phyloP scores from a whole-genome alignment of 1,140 invertebrate species.

The Oreohelix idahoensis region DNA sequence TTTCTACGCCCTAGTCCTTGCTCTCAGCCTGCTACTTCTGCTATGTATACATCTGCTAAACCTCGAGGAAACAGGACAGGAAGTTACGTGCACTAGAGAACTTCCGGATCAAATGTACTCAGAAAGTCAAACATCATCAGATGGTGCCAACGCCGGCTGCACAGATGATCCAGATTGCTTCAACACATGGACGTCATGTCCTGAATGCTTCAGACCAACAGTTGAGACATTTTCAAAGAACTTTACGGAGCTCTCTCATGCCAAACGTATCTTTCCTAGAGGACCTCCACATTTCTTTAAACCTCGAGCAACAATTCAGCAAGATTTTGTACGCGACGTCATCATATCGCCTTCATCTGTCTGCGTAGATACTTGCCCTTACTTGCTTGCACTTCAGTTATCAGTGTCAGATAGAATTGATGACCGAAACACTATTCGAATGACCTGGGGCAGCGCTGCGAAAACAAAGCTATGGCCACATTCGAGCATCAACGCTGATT shows the following conservation, averaged over 20 bases:
- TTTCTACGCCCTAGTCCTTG: neutral
- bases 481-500: neutral
- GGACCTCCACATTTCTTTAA: neutral
- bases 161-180: neutral
- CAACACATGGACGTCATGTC: neutral
- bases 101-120: neutral
- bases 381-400: conserved; percentile 31
- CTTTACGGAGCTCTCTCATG: neutral
- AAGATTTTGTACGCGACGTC: neutral
- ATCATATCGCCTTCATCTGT: conserved; percentile 5
- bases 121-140: neutral
- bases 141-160: neutral
- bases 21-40: neutral
- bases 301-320: neutral
- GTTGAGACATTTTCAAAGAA: neutral
- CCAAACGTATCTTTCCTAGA: neutral
- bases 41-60: neutral
- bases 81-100: neutral
- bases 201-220: conserved; percentile 12
- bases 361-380: conserved; percentile 17
- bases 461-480: conserved; percentile 42
- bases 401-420: conserved; percentile 22
- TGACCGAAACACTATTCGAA: conserved; percentile 40
- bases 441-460: conserved; percentile 50
- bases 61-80: neutral